phyloP scores from a whole-genome alignment of 2,888 invertebrate species.

The Scaptomyza cyrtandrae region DNA sequence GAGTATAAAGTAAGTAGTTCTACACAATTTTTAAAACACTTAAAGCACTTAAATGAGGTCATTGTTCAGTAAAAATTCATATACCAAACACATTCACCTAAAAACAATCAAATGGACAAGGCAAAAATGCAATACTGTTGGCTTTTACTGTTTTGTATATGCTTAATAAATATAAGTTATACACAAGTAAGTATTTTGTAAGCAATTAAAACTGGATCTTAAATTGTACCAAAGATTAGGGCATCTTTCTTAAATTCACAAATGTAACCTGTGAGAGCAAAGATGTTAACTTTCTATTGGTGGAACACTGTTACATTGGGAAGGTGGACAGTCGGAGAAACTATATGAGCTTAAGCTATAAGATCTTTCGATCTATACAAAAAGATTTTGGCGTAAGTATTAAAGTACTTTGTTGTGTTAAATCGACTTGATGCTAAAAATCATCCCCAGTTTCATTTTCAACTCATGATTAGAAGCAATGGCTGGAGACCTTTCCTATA shows the following conservation, averaged over 20 bases:
- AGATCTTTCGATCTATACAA: background rate
- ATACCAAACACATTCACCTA: background rate
- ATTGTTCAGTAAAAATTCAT: background rate
- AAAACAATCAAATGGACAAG: slow-evolving; percentile 13
- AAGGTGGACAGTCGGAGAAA: slow-evolving; percentile 2
- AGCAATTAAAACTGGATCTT: background rate
- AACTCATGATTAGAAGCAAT: slow-evolving; percentile 16
- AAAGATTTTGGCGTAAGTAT: slow-evolving; percentile 18
- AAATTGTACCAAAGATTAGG: background rate
- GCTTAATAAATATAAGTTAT: background rate
- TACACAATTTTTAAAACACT: no score
- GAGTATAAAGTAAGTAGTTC: no score
- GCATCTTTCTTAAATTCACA: slow-evolving; percentile 5
- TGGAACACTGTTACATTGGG: slow-evolving; percentile 20
- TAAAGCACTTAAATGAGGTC: background rate
- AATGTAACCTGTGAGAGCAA: slow-evolving; percentile 32
- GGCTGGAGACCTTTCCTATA: slow-evolving; percentile 38
- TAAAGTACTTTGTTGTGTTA: background rate
- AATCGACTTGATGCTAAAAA: background rate
- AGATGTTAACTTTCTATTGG: background rate
- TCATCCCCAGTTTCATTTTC: slow-evolving; percentile 7
- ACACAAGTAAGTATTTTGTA: slow-evolving; percentile 2
- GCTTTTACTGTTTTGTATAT: background rate
- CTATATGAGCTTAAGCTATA: slow-evolving; percentile 15
- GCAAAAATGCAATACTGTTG: background rate